Conservation (phyloP, 2,888 invertebrate species). For the Ceraclea dissimilis region DNA sequence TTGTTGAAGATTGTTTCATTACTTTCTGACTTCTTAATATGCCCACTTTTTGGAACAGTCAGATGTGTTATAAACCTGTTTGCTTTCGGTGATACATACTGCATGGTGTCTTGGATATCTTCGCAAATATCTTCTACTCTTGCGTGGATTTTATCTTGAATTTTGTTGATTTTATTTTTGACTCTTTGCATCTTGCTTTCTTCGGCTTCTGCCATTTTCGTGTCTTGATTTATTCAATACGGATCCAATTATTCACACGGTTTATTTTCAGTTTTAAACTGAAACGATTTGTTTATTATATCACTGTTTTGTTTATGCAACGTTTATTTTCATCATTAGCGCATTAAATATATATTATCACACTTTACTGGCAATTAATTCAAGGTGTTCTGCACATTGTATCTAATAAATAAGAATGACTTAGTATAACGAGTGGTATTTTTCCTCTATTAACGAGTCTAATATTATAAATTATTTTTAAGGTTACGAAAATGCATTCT, state of each 20-base stretch:
- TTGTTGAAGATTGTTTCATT: neutral
- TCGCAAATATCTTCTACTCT: conserved; percentile 43
- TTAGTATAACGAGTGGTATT: too few species aligned
- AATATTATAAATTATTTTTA: too few species aligned
- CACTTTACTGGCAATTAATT: too few species aligned
- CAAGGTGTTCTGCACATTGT: too few species aligned
- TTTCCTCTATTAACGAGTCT: too few species aligned
- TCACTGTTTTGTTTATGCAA: neutral
- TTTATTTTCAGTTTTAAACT: neutral
- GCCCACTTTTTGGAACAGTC: conserved; percentile 6
- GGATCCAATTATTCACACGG: neutral
- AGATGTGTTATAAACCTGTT: conserved; percentile 18
- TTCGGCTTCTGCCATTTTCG: conserved; percentile 18
- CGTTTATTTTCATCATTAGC: too few species aligned
- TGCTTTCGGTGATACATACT: conserved; percentile 8
- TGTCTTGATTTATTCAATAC: neutral
- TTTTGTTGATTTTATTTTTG: conserved; percentile 35
- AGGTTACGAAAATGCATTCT: too few species aligned
- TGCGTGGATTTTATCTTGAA: conserved; percentile 42
- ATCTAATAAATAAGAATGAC: too few species aligned
- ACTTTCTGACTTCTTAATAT: conserved; percentile 13
- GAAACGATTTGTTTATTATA: neutral
- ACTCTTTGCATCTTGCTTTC: conserved; percentile 39
- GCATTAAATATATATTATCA: too few species aligned
- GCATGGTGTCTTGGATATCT: conserved; percentile 33